phyloP scores from a whole-genome alignment of 2,888 invertebrate species.

The Torymus texanus region DNA sequence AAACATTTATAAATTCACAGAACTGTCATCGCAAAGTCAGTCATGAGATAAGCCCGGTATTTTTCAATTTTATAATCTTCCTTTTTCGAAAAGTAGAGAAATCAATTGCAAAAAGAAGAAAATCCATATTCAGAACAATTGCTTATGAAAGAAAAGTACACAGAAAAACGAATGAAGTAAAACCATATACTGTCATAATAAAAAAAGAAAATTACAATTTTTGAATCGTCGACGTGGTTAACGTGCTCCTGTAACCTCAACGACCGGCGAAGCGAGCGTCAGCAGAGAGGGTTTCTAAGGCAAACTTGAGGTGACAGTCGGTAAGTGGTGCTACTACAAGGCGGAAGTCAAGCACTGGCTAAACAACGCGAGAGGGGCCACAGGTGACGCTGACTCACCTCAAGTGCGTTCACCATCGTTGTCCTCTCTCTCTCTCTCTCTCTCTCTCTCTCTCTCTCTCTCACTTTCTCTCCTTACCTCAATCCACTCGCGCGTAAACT shows the following conservation, averaged over 20 bases:
- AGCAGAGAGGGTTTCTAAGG: constrained; percentile 36
- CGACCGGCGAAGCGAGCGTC: constrained; percentile 19
- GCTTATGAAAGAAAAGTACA: too few species aligned
- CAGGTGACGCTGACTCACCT: constrained; percentile 72
- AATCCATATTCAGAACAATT: too few species aligned
- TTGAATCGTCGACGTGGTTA: too few species aligned
- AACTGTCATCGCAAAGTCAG: too few species aligned
- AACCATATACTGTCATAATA: too few species aligned
- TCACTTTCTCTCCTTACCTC: not conserved
- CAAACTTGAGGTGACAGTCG: constrained; percentile 59
- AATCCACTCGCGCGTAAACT: constrained; percentile 2
- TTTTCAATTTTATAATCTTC: too few species aligned
- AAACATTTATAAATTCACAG: too few species aligned
- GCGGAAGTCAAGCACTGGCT: constrained; percentile 68
- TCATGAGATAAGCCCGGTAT: too few species aligned
- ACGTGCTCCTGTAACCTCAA: not conserved
- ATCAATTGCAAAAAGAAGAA: too few species aligned
- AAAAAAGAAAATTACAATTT: too few species aligned
- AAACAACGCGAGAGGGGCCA: constrained; percentile 67
- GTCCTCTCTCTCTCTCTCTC: not conserved
- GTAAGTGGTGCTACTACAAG: constrained; percentile 64
- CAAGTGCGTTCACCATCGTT: constrained; percentile 63
- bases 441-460: not conserved
- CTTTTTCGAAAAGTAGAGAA: too few species aligned
- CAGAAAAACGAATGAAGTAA: too few species aligned